Evolutionary conservation across 2,888 invertebrate genomes (phyloP), one percentile per base, ranked within the genome.

Genomic region (Machimus rusticus): DNA sequence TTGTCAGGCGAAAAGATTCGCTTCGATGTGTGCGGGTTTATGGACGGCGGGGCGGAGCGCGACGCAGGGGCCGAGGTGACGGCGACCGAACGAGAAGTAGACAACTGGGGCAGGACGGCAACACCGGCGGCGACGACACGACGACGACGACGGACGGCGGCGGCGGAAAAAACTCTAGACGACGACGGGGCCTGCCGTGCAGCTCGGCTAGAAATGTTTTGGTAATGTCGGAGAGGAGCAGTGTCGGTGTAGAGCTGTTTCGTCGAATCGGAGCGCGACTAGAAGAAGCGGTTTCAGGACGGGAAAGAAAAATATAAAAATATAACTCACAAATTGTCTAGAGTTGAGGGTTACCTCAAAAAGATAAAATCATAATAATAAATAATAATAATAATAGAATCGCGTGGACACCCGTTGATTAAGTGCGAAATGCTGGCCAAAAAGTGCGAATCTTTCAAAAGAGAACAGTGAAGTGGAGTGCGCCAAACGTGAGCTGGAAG

Each of bases 181-280:
- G 37, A 39, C 77, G 37, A 77, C 39, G 77, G 37, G 34, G 51
- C 51, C 51, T 51, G 51, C 51, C 74, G 82, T 82, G 84, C 31
- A 85, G 43, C 55, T 84, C 19, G 19, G 37, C 74, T 66, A 74
- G 85, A 85, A 74, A 74, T 85, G 85, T 85, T 85, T 82, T 74
- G 85, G 74, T 74, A 85, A 85, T 85, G 85, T 74, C 85, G 85
- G 85, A 85, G 66, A 66, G 85, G 85, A 74, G 74, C 74, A 74
- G 39, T 76, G 81, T 87, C 76, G 74, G 87, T 74, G 57, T 84
- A 84, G 82, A 66, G 87, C 82, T 82, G 87, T 87, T 66, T 87
- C 74, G 86, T 86, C 86, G 86, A 77, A 77, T 77, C 88, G 88
- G 88, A 66, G 28, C 79, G 88, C 88, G 88, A 88, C n/a, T 19